Evolutionary conservation across 1,140 invertebrate genomes (phyloP).

Genomic region (Drosophila pandora): DNA sequence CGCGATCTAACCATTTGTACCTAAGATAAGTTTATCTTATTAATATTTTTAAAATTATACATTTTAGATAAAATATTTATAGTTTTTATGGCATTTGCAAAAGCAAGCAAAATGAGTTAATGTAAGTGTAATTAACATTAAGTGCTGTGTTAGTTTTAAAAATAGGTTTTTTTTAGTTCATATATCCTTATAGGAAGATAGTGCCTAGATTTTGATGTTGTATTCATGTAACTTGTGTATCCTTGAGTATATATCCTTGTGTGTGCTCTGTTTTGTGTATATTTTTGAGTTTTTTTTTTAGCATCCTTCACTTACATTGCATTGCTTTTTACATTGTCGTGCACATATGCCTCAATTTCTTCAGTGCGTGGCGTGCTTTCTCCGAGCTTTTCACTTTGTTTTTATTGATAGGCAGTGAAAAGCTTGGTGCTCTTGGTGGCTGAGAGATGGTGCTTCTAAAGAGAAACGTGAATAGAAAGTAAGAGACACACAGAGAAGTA

Average conservation of each 20-base stretch:
- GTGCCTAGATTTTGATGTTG: background rate
- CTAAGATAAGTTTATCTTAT: slow-evolving; percentile 82
- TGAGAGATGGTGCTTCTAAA: slow-evolving; percentile 60
- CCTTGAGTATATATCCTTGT: background rate
- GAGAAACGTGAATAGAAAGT: slow-evolving; percentile 46
- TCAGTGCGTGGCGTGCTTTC: slow-evolving; percentile 64
- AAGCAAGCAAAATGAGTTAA: slow-evolving; percentile 18
- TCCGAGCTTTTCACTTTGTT: slow-evolving; percentile 35
- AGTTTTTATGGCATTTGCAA: slow-evolving; percentile 1
- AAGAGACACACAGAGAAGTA: slow-evolving; percentile 2
- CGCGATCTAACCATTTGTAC: slow-evolving; percentile 91
- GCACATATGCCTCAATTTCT: slow-evolving; percentile 51
- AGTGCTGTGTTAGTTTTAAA: background rate
- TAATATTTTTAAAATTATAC: background rate
- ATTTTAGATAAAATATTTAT: background rate
- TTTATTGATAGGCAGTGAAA: slow-evolving; percentile 25
- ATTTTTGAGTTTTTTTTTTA: slow-evolving; percentile 10
- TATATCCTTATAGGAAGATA: background rate
- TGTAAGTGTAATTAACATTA: background rate
- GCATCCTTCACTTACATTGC: slow-evolving; percentile 56
- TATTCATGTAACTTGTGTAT: background rate
- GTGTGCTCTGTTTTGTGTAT: slow-evolving; percentile 14
- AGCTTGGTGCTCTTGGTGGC: slow-evolving; percentile 55
- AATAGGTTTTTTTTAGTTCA: background rate
- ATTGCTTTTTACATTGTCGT: slow-evolving; percentile 37